A percentile compares a stretch with the other conserved stretches of the same genome.
Conservation (phyloP, 2,113 vertebrate genomes). For the Trichomycterus rosablanca region DNA sequence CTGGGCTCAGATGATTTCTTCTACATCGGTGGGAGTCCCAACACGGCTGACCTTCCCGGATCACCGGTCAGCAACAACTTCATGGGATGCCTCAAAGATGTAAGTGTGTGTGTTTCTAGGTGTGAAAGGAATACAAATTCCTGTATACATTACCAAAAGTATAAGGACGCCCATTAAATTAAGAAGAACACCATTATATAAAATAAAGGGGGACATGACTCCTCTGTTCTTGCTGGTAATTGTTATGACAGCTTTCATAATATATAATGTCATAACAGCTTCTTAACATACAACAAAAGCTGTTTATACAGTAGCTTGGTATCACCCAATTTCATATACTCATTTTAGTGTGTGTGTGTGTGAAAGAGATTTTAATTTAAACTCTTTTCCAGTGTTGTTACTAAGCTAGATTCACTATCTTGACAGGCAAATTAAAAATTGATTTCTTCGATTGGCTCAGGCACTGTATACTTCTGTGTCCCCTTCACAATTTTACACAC, state of each 20-base stretch:
- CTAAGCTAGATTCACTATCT: slow-evolving; percentile 55
- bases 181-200: no score
- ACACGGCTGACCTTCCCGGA: slow-evolving; percentile 86
- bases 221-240: no score
- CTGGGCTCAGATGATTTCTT: slow-evolving; percentile 92
- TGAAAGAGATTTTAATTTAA: slow-evolving; percentile 60
- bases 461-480: slow-evolving; percentile 24
- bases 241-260: no score
- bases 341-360: slow-evolving; percentile 5
- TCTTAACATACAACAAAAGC: no score
- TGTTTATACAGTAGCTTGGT: no score
- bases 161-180: no score
- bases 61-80: slow-evolving; percentile 96
- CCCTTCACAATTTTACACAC: background rate
- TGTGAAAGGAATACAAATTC: no score
- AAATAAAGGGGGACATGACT: no score
- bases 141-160: no score
- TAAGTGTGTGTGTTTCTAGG: slow-evolving; percentile 62
- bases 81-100: slow-evolving; percentile 93
- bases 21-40: slow-evolving; percentile 91
- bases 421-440: slow-evolving; percentile 72
- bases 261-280: no score
- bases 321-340: no score
- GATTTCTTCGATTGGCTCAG: slow-evolving; percentile 66
- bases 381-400: slow-evolving; percentile 48